Evolutionary conservation across 2,888 invertebrate genomes (phyloP).

Genomic region (Chirona hameri): DNA sequence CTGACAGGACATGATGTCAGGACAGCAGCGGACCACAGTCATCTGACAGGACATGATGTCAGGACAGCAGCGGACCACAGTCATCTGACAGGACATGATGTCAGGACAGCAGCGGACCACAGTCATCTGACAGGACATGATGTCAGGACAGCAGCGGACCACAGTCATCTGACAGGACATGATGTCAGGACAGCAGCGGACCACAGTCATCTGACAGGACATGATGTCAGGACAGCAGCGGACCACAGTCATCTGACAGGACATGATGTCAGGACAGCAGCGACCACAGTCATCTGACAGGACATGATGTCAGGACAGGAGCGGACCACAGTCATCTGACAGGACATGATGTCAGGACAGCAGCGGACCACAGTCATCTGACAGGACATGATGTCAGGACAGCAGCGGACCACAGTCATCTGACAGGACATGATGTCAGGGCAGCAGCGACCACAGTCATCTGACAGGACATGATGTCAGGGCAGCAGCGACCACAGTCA

Average conservation of each 20-base stretch:
- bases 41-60: background rate
- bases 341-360: background rate
- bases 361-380: too few species aligned
- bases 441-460: slow-evolving; percentile 49
- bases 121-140: background rate
- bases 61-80: background rate
- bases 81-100: background rate
- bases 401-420: too few species aligned
- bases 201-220: background rate
- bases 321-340: background rate
- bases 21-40: background rate
- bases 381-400: background rate
- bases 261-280: background rate
- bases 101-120: background rate
- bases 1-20: background rate
- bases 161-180: background rate
- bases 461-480: slow-evolving; percentile 30
- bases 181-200: background rate
- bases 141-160: background rate
- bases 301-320: background rate
- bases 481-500: slow-evolving; percentile 50
- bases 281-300: background rate
- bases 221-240: background rate
- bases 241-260: background rate
- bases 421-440: too few species aligned